phyloP scores from a whole-genome alignment of 1,140 invertebrate species.

The Chionoecetes opilio region DNA sequence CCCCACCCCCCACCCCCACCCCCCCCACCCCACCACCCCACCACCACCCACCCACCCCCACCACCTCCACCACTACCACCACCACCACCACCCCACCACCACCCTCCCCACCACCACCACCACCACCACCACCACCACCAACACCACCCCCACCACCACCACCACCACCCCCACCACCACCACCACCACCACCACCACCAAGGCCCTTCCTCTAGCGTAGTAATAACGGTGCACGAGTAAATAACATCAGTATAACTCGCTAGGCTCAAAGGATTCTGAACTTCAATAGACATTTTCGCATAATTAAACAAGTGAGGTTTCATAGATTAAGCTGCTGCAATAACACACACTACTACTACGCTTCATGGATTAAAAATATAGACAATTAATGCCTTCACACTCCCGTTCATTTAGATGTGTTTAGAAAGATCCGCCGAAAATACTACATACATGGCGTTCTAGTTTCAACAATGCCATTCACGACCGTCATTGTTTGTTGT shows the following conservation, averaged over 20 bases:
- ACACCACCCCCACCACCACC: too few relatives aligned
- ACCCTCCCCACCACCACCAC: neutral
- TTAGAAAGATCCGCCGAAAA: neutral
- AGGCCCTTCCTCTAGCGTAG: neutral
- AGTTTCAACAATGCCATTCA: constrained; percentile 20
- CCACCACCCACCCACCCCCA: too few relatives aligned
- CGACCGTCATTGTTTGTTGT: neutral
- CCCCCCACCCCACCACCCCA: neutral
- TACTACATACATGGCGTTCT: too few relatives aligned
- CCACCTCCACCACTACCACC: too few relatives aligned
- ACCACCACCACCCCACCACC: too few relatives aligned
- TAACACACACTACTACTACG: too few relatives aligned
- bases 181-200: neutral
- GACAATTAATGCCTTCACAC: constrained; percentile 6
- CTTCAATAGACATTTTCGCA: constrained; percentile 29
- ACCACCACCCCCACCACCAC: neutral
- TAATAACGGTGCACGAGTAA: neutral
- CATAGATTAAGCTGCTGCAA: constrained; percentile 14
- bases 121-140: neutral
- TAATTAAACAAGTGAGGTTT: constrained; percentile 5
- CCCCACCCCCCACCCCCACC: neutral
- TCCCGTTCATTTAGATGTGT: neutral
- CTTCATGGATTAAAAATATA: constrained; percentile 22
- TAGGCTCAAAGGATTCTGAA: constrained; percentile 2
- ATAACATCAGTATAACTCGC: constrained; percentile 15